Evolutionary conservation across 2,888 invertebrate species (phyloP).

Genomic region (Apocheima hispidaria): DNA sequence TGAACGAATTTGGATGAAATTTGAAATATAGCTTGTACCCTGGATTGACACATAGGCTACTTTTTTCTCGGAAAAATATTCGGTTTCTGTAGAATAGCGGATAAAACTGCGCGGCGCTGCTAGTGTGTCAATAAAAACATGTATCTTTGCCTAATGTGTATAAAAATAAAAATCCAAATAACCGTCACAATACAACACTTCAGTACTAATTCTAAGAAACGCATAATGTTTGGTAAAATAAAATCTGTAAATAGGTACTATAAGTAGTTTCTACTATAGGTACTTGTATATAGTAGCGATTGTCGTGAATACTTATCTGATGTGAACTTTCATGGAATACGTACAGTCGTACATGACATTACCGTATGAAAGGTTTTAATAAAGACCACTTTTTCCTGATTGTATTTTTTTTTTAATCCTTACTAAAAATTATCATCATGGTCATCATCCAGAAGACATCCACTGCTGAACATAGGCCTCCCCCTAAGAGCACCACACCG

Average conservation of each 20-base stretch:
- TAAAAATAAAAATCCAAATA: neutral
- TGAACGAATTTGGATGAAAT: too few species aligned
- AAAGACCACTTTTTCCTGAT: constrained; percentile 76
- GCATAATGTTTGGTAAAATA: neutral
- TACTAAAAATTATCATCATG: too few species aligned
- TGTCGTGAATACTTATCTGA: constrained; percentile 71
- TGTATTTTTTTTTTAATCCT: constrained; percentile 50
- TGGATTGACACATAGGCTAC: too few species aligned
- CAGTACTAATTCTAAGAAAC: neutral
- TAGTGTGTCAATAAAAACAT: neutral
- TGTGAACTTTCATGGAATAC: constrained; percentile 68
- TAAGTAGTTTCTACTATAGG: constrained; percentile 42
- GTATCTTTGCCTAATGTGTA: neutral
- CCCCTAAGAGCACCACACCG: too few species aligned
- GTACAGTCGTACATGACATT: too few species aligned
- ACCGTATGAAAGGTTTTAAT: constrained; percentile 71
- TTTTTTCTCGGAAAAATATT: too few species aligned
- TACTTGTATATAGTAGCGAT: constrained; percentile 60
- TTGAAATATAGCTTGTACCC: too few species aligned
- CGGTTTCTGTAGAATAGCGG: too few species aligned
- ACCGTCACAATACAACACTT: neutral
- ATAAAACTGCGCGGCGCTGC: too few species aligned
- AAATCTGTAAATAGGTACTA: constrained; percentile 34
- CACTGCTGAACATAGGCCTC: too few species aligned
- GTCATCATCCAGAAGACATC: too few species aligned